Base-by-base conservation (phyloP, 1,140 invertebrate species). In the Sesamia nonagrioides region DNA sequence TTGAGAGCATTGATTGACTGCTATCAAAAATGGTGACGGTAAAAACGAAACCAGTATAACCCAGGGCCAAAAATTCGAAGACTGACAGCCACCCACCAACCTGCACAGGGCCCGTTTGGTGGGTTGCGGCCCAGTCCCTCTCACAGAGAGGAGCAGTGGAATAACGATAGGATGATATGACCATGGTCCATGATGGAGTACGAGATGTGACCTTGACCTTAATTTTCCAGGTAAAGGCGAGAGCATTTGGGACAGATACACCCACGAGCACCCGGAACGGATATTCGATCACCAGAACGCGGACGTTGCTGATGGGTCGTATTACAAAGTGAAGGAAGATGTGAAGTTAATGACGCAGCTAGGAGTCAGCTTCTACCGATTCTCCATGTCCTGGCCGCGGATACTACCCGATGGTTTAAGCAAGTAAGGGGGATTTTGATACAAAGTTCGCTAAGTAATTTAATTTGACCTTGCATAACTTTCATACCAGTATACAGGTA, bases 231-330 rank as follows among this genome's bases (percentile, higher is more conserved):
- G 95, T 50, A 96, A 96, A 92, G 90, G 94, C 13, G 95, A 95
- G 85, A 96, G 91, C 83, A 95, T 96, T 58, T 96, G 96, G 96
- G 96, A 96, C 84, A 81, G 86, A 6, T 94, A 94, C 73, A 95
- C 95, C 0, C 96, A 96, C 66, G 69, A 88, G 13, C 84, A 95
- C 58, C 94, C 95, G 0, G 91, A 95, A 50, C 84, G 88, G 0
- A 92, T 96, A 5, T 90, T 88, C 27, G 94, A 96, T 75, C 87
- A 90, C 60, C 79, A 79, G 0, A 96, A 87, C 68, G 96, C 93
- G 0, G 93, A 94, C 74, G 78, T 90, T 0, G 86, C 91, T 0
- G 82, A 85, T 2, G 92, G 93, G 79, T 94, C 93, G 40, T 94
- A 91, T 78, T 91, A 92, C 78, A 79, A 78, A 33, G 87, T 86